Base-by-base conservation (phyloP, 2,797 vertebrate genomes). In the Eidolon dupreanum region DNA sequence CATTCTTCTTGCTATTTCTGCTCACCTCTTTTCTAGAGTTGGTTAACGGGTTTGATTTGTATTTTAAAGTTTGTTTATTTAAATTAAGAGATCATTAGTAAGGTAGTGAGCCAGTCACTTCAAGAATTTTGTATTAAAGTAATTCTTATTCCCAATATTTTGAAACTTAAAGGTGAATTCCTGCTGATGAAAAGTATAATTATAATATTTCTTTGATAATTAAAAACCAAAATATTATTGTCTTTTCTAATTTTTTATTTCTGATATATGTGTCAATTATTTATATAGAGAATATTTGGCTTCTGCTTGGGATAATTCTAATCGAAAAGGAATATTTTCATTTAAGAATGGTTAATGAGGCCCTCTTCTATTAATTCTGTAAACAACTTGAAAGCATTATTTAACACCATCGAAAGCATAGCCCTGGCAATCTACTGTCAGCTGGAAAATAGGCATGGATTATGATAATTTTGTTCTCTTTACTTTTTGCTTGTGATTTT, bases 401-500 rank as follows among this genome's bases (percentile, higher is more conserved):
- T 92, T 88, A 66, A 84, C 28, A 92, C 19, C 12, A 51, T 59
- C 79, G 85, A 65, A 88, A 94, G 43, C 11, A 75, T 46, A 55
- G 3, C 26, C 61, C 17, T 88, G 49, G 63, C 24, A 51, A 51
- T 83, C 26, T 83, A 1, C 70, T 82, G 3, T 89, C 5, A 33
- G 8, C 19, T 84, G n/a, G 22, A 84, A 73, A 88, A 77, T 51
- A 91, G 77, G 26, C 15, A 49, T 49, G 49, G 49, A 49, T 49
- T 49, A 49, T 49, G 49, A 5, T 49, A 49, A 49, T 49, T 49
- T 49, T 51, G 17, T 59, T 74, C 15, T 63, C 61, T 84, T 77
- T 78, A 83, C 31, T 91, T 77, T 31, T 94, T 71, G 86, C n/a
- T 65, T 57, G 57, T 59, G 78, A 78, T 73, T 49, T 78, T 88